Percentiles rank a stretch among this genome's conserved stretches.
Conservation (phyloP, 2,113 vertebrate genomes). For the Microcebus lehilahytsara region DNA sequence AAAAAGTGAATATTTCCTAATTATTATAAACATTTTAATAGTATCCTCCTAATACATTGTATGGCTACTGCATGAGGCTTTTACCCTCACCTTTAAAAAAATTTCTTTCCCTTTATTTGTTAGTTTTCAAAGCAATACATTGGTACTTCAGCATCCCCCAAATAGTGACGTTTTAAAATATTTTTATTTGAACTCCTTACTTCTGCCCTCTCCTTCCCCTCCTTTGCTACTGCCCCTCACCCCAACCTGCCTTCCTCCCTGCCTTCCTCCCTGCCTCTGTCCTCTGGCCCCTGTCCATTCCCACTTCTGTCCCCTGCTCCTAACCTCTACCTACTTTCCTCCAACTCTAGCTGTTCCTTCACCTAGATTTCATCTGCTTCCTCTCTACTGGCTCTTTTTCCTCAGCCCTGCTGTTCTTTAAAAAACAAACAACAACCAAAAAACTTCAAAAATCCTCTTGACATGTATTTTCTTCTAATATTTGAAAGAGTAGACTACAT, state of each 20-base stretch:
- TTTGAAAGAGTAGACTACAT: background rate
- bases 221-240: background rate
- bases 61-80: background rate
- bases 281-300: background rate
- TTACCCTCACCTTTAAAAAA: conserved; percentile 1
- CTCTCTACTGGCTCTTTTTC: background rate
- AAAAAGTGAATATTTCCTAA: background rate
- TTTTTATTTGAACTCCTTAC: background rate
- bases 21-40: conserved; percentile 32
- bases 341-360: background rate
- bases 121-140: conserved; percentile 16
- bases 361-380: background rate
- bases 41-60: background rate
- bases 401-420: background rate
- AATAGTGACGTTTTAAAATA: background rate
- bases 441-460: background rate
- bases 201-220: background rate
- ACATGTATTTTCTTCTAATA: background rate
- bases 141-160: background rate
- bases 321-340: background rate
- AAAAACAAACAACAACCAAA: background rate
- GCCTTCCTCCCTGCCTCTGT: background rate
- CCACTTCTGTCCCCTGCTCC: background rate
- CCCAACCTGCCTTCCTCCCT: background rate
- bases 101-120: background rate